Base-by-base conservation (phyloP, 2,888 invertebrate species). In the Callimorpha dominula region DNA sequence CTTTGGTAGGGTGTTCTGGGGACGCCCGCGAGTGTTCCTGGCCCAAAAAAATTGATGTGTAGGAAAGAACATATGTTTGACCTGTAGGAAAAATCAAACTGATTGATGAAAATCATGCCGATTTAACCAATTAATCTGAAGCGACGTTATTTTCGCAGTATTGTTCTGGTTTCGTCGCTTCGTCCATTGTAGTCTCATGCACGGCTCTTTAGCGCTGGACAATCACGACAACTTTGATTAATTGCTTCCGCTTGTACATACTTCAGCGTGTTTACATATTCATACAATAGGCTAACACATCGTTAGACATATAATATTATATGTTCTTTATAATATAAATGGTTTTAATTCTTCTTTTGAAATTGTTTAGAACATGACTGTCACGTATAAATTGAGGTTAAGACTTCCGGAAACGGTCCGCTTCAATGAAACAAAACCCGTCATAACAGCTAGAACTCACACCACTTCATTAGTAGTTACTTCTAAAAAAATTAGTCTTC, bases 141-240 rank as follows among this genome's bases (percentile, higher is more conserved):
- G 20, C 57, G 57, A 11, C 12, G 11, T 20, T 20, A 57, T 57
- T n/a, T 57, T 57, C 57, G 20, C 20, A 11, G 3, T 57, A 20
- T 20, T 57, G 20, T 57, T 57, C 57, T 20, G 20, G 20, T 57
- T 57, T 57, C 20, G 20, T 20, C 57, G 8, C 20, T 57, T n/a
- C 65, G 15, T 46, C n/a, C 14, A 49, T 49, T 65, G 65, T 65
- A 46, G 14, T 20, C 20, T 31, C 31, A 31, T 31, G 20, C 65
- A 46, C 46, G 46, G 20, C 46, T 65, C 46, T 65, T 65, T 46
- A 65, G 65, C 46, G 65, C 46, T 49, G 65, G 65, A 65, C 46
- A 49, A 65, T 65, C 20, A 7, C 15, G 65, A 46, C 20, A 46
- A 14, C 20, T 65, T 20, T 46, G 65, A 65, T 65, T 65, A 20